Evolutionary conservation across 2,888 invertebrate species (phyloP).

Genomic region (Habroteleia sp.): DNA sequence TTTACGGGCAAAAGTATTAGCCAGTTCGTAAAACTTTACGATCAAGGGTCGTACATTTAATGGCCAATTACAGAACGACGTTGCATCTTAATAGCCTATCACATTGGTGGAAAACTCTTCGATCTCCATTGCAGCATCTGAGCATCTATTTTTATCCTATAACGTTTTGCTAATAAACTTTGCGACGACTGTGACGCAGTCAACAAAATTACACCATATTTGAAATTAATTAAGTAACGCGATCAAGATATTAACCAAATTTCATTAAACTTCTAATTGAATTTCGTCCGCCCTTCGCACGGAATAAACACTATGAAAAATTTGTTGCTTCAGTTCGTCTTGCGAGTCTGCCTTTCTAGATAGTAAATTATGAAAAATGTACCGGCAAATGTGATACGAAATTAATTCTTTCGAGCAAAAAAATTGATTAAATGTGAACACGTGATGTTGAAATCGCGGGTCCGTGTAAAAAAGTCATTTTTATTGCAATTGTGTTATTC

Average conservation of each 20-base stretch:
- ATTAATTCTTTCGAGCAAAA: too few relatives aligned
- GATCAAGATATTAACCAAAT: conserved; percentile 6
- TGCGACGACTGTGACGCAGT: neutral
- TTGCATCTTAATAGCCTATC: conserved; percentile 56
- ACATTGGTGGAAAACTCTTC: conserved; percentile 22
- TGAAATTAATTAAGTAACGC: conserved; percentile 1
- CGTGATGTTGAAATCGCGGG: neutral
- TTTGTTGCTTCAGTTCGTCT: too few relatives aligned
- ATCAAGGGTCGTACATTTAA: conserved; percentile 45
- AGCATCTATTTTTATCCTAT: conserved; percentile 24
- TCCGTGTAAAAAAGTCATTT: conserved; percentile 9
- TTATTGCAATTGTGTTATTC: conserved; percentile 19
- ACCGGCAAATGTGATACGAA: neutral
- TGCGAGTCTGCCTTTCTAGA: too few relatives aligned
- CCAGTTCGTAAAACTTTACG: conserved; percentile 52
- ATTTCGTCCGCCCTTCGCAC: neutral
- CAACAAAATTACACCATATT: conserved; percentile 4
- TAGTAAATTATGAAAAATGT: too few relatives aligned
- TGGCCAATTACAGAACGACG: conserved; percentile 51
- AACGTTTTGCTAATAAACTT: conserved; percentile 22
- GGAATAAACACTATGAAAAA: too few relatives aligned
- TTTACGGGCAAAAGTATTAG: conserved; percentile 34
- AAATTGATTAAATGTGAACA: neutral
- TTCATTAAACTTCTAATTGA: neutral
- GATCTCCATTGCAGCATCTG: conserved; percentile 12